Evolutionary conservation across 2,888 invertebrate species (phyloP).

Genomic region (Andrena dorsata): DNA sequence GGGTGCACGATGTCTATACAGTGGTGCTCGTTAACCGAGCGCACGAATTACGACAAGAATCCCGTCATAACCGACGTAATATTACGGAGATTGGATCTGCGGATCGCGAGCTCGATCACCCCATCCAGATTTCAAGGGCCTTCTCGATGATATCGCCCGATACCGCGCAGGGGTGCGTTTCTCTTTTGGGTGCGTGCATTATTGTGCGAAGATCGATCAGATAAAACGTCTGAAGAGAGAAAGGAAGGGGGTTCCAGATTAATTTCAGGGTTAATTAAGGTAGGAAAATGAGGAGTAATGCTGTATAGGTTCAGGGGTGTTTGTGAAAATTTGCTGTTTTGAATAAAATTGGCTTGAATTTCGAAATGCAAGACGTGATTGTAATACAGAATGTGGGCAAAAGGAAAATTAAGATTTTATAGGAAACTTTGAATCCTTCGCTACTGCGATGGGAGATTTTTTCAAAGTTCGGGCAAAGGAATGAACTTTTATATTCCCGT

Average conservation of each 20-base stretch:
- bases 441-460: too few species aligned
- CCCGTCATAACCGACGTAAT: constrained; percentile 73
- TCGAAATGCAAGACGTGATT: too few species aligned
- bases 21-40: constrained; percentile 43
- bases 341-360: not conserved
- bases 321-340: not conserved
- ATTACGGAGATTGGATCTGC: constrained; percentile 72
- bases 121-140: constrained; percentile 45
- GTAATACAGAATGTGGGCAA: too few species aligned
- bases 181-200: not conserved
- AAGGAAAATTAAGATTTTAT: too few species aligned
- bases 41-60: constrained; percentile 73
- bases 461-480: too few species aligned
- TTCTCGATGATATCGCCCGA: constrained; percentile 57
- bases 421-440: too few species aligned
- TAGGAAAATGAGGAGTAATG: not conserved
- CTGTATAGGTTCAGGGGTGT: not conserved
- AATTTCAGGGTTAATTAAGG: constrained; percentile 34
- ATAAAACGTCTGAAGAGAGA: not conserved
- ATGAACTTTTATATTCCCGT: too few species aligned
- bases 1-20: constrained; percentile 40
- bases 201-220: constrained; percentile 20
- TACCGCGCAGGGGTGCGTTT: constrained; percentile 17
- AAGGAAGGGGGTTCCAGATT: not conserved
- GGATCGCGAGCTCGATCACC: constrained; percentile 42